phyloP scores from a whole-genome alignment of 2,113 vertebrate genomes.

The Platysteira castanea region DNA sequence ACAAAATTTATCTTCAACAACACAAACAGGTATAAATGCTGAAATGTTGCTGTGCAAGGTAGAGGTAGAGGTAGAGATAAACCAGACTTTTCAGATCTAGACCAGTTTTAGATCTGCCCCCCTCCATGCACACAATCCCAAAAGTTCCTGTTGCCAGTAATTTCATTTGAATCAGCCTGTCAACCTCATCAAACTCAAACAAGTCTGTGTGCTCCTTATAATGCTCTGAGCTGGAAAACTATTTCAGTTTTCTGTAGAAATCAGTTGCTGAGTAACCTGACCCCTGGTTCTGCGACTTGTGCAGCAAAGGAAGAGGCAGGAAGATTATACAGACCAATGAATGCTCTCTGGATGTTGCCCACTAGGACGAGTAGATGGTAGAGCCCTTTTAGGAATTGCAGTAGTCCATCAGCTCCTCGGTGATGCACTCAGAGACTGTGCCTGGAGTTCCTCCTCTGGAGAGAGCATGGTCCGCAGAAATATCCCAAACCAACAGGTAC shows the following conservation, averaged over 20 bases:
- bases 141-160: not conserved
- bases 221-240: slow-evolving; percentile 2
- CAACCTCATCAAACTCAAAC: not conserved
- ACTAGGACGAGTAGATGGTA: not conserved
- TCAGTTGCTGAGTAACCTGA: slow-evolving; percentile 18
- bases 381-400: slow-evolving; percentile 15
- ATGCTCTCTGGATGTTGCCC: not conserved
- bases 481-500: not conserved
- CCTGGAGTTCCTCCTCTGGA: not conserved
- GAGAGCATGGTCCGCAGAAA: not conserved
- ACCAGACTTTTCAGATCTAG: slow-evolving; percentile 17
- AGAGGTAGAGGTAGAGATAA: slow-evolving; percentile 59
- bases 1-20: not conserved
- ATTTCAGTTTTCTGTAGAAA: slow-evolving; percentile 7
- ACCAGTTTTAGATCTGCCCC: not conserved
- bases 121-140: not conserved
- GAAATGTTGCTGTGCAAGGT: slow-evolving; percentile 33
- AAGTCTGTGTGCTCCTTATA: not conserved
- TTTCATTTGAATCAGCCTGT: not conserved
- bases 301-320: not conserved
- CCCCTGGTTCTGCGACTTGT: not conserved
- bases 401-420: not conserved
- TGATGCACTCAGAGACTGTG: not conserved
- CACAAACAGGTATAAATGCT: slow-evolving; percentile 17
- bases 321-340: not conserved